These are phyloP conservation scores for Andinoacara biseriatus DNA, from an alignment of 2,113 vertebrate species.

Conservation along the genomic window DNA sequence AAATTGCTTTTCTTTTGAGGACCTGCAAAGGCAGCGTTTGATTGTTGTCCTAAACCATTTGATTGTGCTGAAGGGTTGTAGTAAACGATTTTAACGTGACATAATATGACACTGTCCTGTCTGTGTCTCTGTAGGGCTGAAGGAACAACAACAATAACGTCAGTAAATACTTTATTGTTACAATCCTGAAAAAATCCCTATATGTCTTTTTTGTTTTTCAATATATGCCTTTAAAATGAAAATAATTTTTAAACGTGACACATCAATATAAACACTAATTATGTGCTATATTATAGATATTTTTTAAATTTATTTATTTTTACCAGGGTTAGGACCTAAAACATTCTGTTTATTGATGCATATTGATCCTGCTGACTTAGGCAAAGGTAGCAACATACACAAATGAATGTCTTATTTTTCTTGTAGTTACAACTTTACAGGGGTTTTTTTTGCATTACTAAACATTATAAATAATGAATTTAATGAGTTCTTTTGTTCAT, in stretches of 20 bases:
- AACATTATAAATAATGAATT: background rate
- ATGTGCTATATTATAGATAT: background rate
- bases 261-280: no score
- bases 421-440: background rate
- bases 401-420: background rate
- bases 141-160: background rate
- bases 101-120: background rate
- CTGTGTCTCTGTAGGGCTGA: background rate
- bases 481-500: background rate
- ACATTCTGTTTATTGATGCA: background rate
- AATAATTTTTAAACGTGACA: no score
- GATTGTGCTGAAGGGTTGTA: background rate
- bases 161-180: background rate
- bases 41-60: rapidly evolving
- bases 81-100: background rate
- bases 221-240: no score
- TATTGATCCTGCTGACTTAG: background rate
- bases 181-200: background rate
- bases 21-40: background rate
- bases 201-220: no score
- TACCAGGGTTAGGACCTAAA: background rate
- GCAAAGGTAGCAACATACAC: background rate
- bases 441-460: background rate
- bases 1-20: conserved; percentile 29
- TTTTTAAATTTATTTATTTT: no score